phyloP scores from a whole-genome alignment of 1,140 invertebrate species.

The Eurosta solidaginis region DNA sequence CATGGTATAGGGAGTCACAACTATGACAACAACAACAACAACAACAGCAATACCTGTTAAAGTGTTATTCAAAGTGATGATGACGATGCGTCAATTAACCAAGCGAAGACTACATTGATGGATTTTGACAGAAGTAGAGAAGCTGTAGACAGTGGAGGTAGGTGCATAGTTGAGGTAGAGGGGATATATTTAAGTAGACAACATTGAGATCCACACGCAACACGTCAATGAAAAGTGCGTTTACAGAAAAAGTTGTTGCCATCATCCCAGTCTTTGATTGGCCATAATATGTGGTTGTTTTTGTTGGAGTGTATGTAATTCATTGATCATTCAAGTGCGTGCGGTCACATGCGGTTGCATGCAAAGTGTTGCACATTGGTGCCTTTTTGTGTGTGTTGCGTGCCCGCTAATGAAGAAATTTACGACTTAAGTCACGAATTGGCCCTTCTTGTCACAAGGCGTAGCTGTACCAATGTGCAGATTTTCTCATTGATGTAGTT shows the following conservation, averaged over 20 bases:
- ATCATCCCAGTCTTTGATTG: background rate
- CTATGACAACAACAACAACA: background rate
- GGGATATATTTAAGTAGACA: background rate
- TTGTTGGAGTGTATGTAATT: background rate
- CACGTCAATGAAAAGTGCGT: background rate
- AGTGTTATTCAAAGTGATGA: constrained; percentile 1
- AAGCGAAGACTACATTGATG: background rate
- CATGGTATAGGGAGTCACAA: too few relatives aligned
- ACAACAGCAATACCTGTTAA: background rate
- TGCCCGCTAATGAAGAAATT: background rate
- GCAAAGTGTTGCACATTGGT: background rate
- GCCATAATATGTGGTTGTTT: background rate
- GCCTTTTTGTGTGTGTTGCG: background rate
- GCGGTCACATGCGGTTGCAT: background rate
- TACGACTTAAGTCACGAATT: background rate
- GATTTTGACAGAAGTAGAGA: background rate
- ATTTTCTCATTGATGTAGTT: background rate
- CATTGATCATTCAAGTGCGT: background rate
- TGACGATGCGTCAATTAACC: background rate
- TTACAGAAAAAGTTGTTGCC: background rate
- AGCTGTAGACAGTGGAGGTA: too few relatives aligned
- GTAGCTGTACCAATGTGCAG: background rate
- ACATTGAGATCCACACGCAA: background rate
- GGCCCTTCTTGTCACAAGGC: background rate
- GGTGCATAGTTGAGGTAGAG: too few relatives aligned